phyloP scores from a whole-genome alignment of 2,797 vertebrate species.

The Malacoctenus gilli region DNA sequence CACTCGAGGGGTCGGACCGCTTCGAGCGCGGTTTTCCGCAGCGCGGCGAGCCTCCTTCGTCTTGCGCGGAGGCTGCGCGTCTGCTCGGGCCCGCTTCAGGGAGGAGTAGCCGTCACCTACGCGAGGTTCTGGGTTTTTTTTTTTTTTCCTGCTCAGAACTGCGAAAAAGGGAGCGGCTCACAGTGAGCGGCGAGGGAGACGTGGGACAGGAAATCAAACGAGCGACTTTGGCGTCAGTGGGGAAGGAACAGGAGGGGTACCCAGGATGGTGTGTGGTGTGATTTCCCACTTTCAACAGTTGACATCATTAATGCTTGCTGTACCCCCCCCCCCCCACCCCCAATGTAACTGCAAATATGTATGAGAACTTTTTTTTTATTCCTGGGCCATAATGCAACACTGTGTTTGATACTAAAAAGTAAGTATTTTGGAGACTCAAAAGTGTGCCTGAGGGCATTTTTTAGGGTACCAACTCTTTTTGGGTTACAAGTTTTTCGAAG shows the following conservation, averaged over 20 bases:
- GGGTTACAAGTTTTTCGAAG: too few relatives aligned
- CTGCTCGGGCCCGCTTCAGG: constrained; percentile 14
- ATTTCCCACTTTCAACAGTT: constrained; percentile 47
- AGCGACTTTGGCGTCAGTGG: constrained; percentile 65
- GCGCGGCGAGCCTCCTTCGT: constrained; percentile 30
- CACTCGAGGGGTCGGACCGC: constrained; percentile 47
- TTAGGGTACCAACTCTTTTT: too few relatives aligned
- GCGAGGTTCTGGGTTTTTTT: not conserved
- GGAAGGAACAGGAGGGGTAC: constrained; percentile 79
- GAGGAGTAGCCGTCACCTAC: constrained; percentile 23
- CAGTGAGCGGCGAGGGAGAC: constrained; percentile 51
- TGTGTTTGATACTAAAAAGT: too few relatives aligned
- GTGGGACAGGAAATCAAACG: constrained; percentile 69
- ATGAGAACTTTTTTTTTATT: constrained; percentile 4
- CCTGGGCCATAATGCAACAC: too few relatives aligned
- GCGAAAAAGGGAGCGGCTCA: constrained; percentile 58
- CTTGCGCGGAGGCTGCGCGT: constrained; percentile 15
- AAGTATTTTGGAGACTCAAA: too few relatives aligned
- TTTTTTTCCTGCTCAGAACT: constrained; percentile 18
- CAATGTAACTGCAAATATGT: constrained; percentile 4
- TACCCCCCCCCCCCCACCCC: too few relatives aligned
- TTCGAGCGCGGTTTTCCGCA: constrained; percentile 22
- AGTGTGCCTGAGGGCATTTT: too few relatives aligned
- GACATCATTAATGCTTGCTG: constrained; percentile 18
- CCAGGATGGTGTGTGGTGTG: constrained; percentile 51